Conservation (phyloP, 2,888 invertebrate genomes). For the Caenorhabditis sulstoni region DNA sequence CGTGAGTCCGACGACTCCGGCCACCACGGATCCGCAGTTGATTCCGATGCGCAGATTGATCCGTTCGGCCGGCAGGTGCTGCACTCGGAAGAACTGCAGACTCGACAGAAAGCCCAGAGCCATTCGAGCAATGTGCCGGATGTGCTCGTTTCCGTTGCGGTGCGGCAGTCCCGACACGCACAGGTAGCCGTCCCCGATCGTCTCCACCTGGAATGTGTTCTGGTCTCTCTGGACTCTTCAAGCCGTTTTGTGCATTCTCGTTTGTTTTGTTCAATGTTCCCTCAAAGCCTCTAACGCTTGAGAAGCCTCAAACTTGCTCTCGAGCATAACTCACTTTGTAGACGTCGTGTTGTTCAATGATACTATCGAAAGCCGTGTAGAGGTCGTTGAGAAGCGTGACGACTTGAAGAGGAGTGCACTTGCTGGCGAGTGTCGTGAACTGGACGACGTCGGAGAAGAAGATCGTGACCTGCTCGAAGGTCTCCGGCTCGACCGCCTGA, state of each 20-base stretch:
- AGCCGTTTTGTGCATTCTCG: background rate
- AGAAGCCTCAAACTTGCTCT: background rate
- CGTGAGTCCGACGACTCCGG: conserved; percentile 72
- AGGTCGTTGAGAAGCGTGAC: conserved; percentile 76
- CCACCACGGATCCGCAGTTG: conserved; percentile 67
- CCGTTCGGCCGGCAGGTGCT: conserved; percentile 74
- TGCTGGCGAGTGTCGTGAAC: conserved; percentile 69
- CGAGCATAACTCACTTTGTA: conserved; percentile 72
- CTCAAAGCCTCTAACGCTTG: background rate
- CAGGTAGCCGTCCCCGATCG: conserved; percentile 69
- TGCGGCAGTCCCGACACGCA: conserved; percentile 69
- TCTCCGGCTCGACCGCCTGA: conserved; percentile 68
- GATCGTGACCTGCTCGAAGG: conserved; percentile 70
- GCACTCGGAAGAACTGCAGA: conserved; percentile 68
- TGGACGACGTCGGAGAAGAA: conserved; percentile 75
- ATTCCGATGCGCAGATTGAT: conserved; percentile 73
- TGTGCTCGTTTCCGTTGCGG: conserved; percentile 66
- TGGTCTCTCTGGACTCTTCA: background rate
- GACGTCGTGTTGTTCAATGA: conserved; percentile 77
- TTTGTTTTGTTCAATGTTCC: background rate
- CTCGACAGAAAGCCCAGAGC: conserved; percentile 68
- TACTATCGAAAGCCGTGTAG: conserved; percentile 77
- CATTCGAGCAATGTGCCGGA: conserved; percentile 71
- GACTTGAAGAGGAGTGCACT: conserved; percentile 72
- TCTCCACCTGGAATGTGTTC: conserved; percentile 65